Conservation (phyloP, 2,797 vertebrate species). For the Leptatherina wallacei region DNA sequence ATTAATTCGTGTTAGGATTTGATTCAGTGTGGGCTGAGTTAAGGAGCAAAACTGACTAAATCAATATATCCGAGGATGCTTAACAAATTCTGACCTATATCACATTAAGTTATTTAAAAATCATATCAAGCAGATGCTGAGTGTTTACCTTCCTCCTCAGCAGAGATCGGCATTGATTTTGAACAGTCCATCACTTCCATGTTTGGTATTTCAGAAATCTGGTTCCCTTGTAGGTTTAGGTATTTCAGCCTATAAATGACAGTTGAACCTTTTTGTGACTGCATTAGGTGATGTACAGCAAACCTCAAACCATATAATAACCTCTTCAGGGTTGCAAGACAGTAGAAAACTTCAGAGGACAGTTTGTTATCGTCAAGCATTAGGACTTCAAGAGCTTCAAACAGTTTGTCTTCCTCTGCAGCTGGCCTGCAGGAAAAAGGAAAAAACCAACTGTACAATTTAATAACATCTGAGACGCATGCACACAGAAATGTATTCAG, state of each 20-base stretch:
- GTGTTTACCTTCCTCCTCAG: constrained; percentile 40
- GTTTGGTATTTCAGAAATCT: constrained; percentile 85
- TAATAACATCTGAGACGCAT: neutral
- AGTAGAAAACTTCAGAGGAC: constrained; percentile 82
- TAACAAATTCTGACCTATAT: neutral
- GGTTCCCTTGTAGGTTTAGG: constrained; percentile 88
- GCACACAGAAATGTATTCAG: neutral
- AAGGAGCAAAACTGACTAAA: constrained; percentile 7
- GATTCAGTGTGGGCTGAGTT: constrained; percentile 37
- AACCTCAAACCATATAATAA: constrained; percentile 48
- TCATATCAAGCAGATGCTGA: neutral
- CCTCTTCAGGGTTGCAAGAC: constrained; percentile 85
- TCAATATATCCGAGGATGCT: neutral
- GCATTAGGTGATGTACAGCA: neutral
- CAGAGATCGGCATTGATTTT: constrained; percentile 21
- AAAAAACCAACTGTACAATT: neutral
- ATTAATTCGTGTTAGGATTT: constrained; percentile 4
- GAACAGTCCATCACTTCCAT: constrained; percentile 63
- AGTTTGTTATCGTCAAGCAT: constrained; percentile 88
- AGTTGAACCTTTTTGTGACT: neutral
- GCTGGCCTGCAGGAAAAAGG: constrained; percentile 33
- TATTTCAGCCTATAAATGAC: constrained; percentile 81
- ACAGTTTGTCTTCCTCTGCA: constrained; percentile 52
- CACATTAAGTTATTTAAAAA: neutral
- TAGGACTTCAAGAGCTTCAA: constrained; percentile 85